Evolutionary conservation across 2,113 vertebrate genomes (phyloP), one percentile per base, ranked within the genome.

Genomic region (Rhinogobius similis): DNA sequence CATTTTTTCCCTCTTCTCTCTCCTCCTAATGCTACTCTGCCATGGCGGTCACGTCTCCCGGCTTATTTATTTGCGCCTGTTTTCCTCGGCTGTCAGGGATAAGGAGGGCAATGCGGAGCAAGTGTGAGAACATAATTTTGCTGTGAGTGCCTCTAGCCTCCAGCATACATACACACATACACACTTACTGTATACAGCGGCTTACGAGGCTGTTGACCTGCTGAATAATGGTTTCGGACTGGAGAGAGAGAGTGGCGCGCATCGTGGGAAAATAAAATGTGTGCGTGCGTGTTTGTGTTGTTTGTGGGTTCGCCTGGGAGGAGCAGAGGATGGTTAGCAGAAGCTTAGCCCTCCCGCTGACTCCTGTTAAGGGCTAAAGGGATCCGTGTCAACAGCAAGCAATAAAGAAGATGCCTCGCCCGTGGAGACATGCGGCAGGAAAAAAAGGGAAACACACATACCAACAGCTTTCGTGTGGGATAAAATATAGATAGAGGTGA

Each of bases 61-160:
- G 83, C 90, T 86, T 91, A 91, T 90, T 90, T 90, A 90, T 90
- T 90, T 90, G 88, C 85, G 88, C 81, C 87, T 84, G 87, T 90
- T 91, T 55, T 88, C 84, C 82, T 88, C 84, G 78, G 78, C 89
- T 90, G 90, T 91, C 90, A 88, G 87, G 46, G 83, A 90, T 90
- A 89, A 90, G 89, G 87, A 90, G 88, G 89, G 86, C 89, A 89
- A 85, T 84, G 83, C 73, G 79, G 83, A 86, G 84, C 70, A 70
- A 83, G 86, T 89, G 84, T 90, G 89, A 90, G 89, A 91, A 90
- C 89, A 91, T 91, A 84, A 90, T 91, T 91, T 90, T 86, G 83
- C 85, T 88, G 73, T 82, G 83, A 89, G 90, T 86, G 86, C 82
- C 84, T 88, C 26, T 90, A 87, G 89, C 89, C 90, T 78, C 76